phyloP scores from a whole-genome alignment of 37 sponge, comb jelly and placozoan genomes.

The Beroe forskalii region DNA sequence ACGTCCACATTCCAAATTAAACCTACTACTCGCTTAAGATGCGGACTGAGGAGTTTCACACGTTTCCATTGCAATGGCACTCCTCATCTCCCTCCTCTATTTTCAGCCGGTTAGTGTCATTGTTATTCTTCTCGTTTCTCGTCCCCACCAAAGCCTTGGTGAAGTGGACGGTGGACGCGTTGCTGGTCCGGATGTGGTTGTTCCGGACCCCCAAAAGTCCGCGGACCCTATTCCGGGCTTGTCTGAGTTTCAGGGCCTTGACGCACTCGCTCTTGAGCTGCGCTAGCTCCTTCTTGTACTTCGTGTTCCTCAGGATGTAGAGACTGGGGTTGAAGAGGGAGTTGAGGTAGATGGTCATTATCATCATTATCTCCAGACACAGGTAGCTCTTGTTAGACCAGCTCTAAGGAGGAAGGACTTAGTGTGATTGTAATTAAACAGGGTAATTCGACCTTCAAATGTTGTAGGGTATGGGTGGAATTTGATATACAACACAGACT shows the following conservation, averaged over 20 bases:
- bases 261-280: background rate
- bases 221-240: background rate
- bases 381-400: constrained; percentile 36
- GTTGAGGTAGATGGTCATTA: constrained; percentile 52
- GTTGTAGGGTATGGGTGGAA: no score
- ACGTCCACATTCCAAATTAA: no score
- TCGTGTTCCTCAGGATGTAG: constrained; percentile 60
- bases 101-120: background rate
- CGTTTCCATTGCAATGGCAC: no score
- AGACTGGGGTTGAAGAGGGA: constrained; percentile 56
- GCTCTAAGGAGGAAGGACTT: background rate
- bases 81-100: background rate
- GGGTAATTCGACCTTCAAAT: no score
- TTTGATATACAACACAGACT: no score
- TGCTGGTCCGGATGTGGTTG: background rate
- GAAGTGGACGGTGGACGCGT: background rate
- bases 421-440: background rate
- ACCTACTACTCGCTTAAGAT: no score
- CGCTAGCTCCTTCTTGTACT: constrained; percentile 38
- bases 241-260: background rate
- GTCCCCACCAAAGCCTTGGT: background rate
- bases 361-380: constrained; percentile 57
- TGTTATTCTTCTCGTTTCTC: background rate
- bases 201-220: background rate
- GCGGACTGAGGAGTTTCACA: no score